Conservation (phyloP, 2,113 vertebrate species). For the Prunella fulvescens region DNA sequence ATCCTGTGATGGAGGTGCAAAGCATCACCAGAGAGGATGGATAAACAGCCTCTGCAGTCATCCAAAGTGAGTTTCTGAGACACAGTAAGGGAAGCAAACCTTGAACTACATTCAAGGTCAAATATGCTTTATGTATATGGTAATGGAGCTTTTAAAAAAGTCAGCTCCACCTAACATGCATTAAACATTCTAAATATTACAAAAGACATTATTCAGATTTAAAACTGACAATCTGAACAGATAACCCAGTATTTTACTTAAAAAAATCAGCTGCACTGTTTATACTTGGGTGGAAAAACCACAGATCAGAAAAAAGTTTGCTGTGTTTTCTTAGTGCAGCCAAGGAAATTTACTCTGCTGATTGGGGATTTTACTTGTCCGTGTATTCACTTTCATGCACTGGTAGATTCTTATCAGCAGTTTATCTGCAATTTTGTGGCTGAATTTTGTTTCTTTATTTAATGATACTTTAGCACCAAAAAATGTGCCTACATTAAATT, state of each 20-base stretch:
- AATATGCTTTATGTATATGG: neutral
- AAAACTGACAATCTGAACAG: neutral
- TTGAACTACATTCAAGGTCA: neutral
- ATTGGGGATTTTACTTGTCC: neutral
- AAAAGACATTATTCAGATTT: neutral
- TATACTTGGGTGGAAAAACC: neutral
- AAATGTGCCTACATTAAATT: neutral
- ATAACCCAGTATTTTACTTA: neutral
- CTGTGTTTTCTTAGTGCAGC: neutral
- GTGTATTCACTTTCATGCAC: neutral
- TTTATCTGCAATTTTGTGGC: neutral
- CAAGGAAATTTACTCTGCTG: neutral
- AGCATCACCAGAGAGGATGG: neutral
- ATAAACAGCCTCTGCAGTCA: neutral
- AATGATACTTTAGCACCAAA: neutral
- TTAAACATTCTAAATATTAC: neutral
- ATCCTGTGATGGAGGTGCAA: neutral
- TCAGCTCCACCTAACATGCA: neutral
- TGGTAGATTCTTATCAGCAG: neutral
- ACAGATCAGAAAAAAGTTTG: neutral
- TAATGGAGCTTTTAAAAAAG: neutral
- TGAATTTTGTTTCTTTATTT: neutral
- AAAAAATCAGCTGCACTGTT: neutral
- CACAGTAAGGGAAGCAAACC: neutral
- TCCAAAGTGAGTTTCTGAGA: neutral